These are phyloP conservation scores for Apis mellifera DNA, from an alignment of 1,140 invertebrate species.

Conservation along the genomic window DNA sequence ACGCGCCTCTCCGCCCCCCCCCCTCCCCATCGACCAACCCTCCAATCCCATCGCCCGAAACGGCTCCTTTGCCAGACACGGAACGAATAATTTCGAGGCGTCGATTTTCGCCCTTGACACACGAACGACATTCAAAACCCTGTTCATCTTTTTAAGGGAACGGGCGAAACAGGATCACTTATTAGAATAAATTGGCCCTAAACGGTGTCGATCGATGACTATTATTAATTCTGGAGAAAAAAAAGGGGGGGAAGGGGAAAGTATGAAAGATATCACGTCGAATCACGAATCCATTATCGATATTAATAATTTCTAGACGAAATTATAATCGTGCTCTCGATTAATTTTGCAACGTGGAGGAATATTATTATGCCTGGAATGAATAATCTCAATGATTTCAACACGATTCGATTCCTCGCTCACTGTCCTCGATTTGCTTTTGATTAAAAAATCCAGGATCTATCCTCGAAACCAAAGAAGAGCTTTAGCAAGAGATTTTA, in stretches of 20 bases:
- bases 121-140: slow-evolving; percentile 25
- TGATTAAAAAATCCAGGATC: not conserved
- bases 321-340: too few relatives aligned
- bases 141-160: not conserved
- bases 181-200: not conserved
- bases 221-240: too few relatives aligned
- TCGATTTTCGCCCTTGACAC: slow-evolving; percentile 52
- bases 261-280: too few relatives aligned
- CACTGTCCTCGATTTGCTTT: not conserved
- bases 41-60: slow-evolving; percentile 50
- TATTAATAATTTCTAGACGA: too few relatives aligned
- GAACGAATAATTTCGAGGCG: slow-evolving; percentile 65
- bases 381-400: too few relatives aligned
- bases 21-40: slow-evolving; percentile 15
- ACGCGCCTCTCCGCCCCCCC: slow-evolving; percentile 43
- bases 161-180: not conserved
- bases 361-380: too few relatives aligned
- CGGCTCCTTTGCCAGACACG: slow-evolving; percentile 57
- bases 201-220: not conserved
- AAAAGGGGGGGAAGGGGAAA: too few relatives aligned
- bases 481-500: not conserved
- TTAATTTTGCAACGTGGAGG: too few relatives aligned
- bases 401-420: not conserved
- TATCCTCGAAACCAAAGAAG: not conserved
- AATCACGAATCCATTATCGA: too few relatives aligned